A percentile compares a stretch with the other conserved stretches of the same genome.
Evolutionary conservation across 53 echinoderm and acorn worm genomes (phyloP).

Genomic region (Paracentrotus lividus): DNA sequence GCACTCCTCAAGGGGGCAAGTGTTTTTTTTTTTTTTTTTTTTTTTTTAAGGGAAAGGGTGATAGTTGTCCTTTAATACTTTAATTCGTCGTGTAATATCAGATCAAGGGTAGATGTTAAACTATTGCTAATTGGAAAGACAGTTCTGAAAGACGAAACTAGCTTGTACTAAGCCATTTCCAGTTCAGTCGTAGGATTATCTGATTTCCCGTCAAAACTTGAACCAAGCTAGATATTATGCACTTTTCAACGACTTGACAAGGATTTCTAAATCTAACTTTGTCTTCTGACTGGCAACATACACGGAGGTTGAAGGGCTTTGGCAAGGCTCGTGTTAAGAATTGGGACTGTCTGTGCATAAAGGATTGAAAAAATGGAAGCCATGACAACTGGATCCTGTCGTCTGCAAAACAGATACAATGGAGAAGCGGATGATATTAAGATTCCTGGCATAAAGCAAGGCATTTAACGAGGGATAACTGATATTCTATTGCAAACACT

Average conservation of each 20-base stretch:
- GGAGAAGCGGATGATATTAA: slow-evolving; percentile 40
- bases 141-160: not conserved
- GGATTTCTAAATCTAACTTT: not conserved
- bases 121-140: not conserved
- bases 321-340: slow-evolving; percentile 29
- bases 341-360: not conserved
- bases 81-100: not conserved
- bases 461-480: slow-evolving; percentile 53
- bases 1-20: too few relatives aligned
- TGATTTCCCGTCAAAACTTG: not conserved
- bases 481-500: slow-evolving; percentile 56
- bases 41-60: too few relatives aligned
- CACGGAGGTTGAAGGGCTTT: slow-evolving; percentile 8
- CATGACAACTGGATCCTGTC: not conserved
- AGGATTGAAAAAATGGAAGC: not conserved
- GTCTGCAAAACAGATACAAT: slow-evolving; percentile 45
- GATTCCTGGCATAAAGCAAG: slow-evolving; percentile 41
- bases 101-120: slow-evolving; percentile 22
- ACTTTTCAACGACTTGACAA: not conserved
- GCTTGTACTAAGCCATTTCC: not conserved
- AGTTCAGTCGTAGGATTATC: not conserved
- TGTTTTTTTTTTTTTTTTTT: too few relatives aligned
- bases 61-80: too few relatives aligned
- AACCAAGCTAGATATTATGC: not conserved
- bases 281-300: not conserved